A percentile compares a stretch with the other conserved stretches of the same genome.
Evolutionary conservation across 2,797 vertebrate genomes (phyloP).

Genomic region (Oreochromis grahami): DNA sequence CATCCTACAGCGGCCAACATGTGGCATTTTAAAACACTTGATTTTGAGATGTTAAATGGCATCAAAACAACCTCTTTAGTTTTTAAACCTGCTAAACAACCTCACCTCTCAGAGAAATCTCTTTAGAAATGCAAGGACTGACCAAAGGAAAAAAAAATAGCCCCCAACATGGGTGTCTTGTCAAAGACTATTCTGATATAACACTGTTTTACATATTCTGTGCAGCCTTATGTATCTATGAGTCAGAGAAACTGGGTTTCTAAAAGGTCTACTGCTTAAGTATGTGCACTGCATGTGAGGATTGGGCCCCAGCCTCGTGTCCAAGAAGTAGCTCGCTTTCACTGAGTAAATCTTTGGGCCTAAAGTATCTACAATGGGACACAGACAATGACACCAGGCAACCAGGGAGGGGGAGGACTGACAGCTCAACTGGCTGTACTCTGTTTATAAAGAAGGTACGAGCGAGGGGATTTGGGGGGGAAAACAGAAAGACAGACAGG

Average conservation of each 20-base stretch:
- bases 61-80: not conserved
- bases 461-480: not conserved
- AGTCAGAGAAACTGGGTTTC: not conserved
- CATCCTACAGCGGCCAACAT: not conserved
- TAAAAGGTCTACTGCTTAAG: not conserved
- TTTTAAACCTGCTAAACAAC: constrained; percentile 4
- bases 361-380: constrained; percentile 24
- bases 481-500: not conserved
- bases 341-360: constrained; percentile 24
- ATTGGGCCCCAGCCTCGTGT: not conserved
- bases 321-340: constrained; percentile 17
- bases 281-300: constrained; percentile 22
- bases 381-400: constrained; percentile 22
- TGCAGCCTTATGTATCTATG: not conserved
- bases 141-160: not conserved
- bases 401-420: not conserved
- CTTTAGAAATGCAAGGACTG: not conserved
- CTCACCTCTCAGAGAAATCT: not conserved
- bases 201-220: not conserved
- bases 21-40: not conserved
- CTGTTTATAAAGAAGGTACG: constrained; percentile 14
- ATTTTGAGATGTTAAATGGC: not conserved
- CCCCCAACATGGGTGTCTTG: not conserved
- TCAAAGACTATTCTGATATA: not conserved
- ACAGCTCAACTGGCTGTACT: constrained; percentile 36